A percentile compares a stretch with the other conserved stretches of the same genome.
phyloP scores from a whole-genome alignment of 2,888 invertebrate species.

The Agonopterix heracliana region DNA sequence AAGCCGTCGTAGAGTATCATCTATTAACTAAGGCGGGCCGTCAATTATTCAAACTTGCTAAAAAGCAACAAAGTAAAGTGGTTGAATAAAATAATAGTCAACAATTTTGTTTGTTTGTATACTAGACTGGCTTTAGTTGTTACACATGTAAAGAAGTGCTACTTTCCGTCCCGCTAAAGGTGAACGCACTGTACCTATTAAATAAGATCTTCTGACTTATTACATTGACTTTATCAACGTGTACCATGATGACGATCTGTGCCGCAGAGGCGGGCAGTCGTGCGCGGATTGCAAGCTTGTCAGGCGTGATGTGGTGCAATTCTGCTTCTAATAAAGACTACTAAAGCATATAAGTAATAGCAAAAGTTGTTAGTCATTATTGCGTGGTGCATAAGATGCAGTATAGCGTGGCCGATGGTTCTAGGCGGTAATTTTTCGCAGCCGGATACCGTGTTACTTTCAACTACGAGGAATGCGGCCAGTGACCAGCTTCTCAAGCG shows the following conservation, averaged over 20 bases:
- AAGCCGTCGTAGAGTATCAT: no score
- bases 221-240: constrained; percentile 23
- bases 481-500: constrained; percentile 59
- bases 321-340: constrained; percentile 21
- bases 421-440: constrained; percentile 63
- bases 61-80: no score
- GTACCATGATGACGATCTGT: constrained; percentile 26
- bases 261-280: constrained; percentile 11
- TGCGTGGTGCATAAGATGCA: constrained; percentile 25
- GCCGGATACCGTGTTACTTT: constrained; percentile 72
- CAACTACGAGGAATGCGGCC: constrained; percentile 72
- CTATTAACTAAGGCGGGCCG: no score
- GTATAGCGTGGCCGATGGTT: constrained; percentile 29
- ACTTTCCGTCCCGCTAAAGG: constrained; percentile 14
- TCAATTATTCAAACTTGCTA: no score
- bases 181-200: constrained; percentile 25
- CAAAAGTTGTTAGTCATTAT: constrained; percentile 19
- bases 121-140: no score
- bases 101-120: no score
- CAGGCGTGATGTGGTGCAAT: constrained; percentile 21
- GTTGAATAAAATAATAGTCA: no score
- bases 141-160: background rate
- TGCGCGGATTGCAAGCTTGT: constrained; percentile 13
- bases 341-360: constrained; percentile 20
- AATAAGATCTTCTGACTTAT: constrained; percentile 23